A percentile compares a stretch with the other conserved stretches of the same genome.
These are phyloP conservation scores for Fregetta grallaria DNA, from an alignment of 2,113 vertebrate genomes.

Conservation along the genomic window DNA sequence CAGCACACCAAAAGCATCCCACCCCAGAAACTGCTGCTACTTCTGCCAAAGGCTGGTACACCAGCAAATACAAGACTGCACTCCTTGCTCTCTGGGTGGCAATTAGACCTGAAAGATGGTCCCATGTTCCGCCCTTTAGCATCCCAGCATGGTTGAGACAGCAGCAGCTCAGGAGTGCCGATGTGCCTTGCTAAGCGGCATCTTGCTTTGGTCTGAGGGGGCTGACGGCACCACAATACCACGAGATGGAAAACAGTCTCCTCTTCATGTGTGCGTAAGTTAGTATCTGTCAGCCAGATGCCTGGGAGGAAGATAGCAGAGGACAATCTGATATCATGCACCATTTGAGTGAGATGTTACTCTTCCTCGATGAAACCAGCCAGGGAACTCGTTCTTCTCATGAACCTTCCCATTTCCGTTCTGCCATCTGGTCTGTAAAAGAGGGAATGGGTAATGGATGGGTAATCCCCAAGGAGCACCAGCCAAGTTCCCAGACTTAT, in stretches of 20 bases:
- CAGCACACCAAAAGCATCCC: neutral
- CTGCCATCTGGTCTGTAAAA: neutral
- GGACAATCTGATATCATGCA: neutral
- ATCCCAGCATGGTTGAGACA: neutral
- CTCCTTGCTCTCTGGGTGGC: neutral
- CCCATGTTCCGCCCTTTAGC: neutral
- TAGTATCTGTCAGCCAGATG: neutral
- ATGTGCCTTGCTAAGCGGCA: neutral
- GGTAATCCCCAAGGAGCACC: slow-evolving; percentile 11
- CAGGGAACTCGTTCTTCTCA: neutral
- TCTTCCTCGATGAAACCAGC: neutral
- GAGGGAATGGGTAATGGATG: neutral
- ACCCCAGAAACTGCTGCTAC: neutral
- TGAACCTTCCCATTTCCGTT: neutral
- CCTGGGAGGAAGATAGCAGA: neutral
- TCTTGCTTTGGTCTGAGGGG: neutral
- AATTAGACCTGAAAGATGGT: neutral
- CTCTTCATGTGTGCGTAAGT: neutral
- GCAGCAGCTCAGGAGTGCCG: neutral
- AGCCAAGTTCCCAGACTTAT: slow-evolving; percentile 37
- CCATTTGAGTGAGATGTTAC: neutral
- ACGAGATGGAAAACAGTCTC: neutral
- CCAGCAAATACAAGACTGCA: neutral
- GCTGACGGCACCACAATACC: neutral
- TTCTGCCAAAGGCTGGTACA: neutral